These are phyloP conservation scores for Eulacestoma nigropectus DNA, from an alignment of 2,113 vertebrate genomes.

Conservation along the genomic window DNA sequence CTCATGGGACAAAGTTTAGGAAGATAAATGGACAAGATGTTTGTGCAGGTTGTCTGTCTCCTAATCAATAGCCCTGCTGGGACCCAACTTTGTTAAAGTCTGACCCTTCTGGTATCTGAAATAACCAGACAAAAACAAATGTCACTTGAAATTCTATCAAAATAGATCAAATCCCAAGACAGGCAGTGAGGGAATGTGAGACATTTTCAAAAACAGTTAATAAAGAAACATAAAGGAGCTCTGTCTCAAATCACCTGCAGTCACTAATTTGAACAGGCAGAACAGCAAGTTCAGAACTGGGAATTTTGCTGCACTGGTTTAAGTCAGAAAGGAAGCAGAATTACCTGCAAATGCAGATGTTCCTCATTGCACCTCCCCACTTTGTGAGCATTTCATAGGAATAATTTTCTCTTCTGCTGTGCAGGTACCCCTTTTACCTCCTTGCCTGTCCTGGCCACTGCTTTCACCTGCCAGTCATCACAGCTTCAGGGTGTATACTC, in stretches of 20 bases:
- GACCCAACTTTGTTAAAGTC: neutral
- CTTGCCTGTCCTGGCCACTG: neutral
- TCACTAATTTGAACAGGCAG: neutral
- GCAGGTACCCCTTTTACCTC: neutral
- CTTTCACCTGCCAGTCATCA: neutral
- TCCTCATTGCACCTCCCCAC: neutral
- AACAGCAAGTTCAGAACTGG: neutral
- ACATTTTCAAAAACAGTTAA: neutral
- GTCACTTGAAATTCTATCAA: neutral
- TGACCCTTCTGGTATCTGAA: neutral
- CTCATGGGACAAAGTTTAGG: neutral
- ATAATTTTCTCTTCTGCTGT: neutral
- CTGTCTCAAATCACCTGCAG: neutral
- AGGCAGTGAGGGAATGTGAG: neutral
- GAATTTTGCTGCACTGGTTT: neutral
- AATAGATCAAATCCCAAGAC: neutral
- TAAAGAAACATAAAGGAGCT: neutral
- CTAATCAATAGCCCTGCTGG: neutral
- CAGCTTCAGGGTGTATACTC: neutral
- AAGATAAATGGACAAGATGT: neutral
- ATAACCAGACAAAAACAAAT: neutral
- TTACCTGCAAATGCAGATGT: neutral
- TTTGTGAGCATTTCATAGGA: neutral
- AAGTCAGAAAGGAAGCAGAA: neutral
- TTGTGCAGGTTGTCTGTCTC: neutral